Conservation (phyloP, 2,888 invertebrate species). For the Drosophila kanekoi region DNA sequence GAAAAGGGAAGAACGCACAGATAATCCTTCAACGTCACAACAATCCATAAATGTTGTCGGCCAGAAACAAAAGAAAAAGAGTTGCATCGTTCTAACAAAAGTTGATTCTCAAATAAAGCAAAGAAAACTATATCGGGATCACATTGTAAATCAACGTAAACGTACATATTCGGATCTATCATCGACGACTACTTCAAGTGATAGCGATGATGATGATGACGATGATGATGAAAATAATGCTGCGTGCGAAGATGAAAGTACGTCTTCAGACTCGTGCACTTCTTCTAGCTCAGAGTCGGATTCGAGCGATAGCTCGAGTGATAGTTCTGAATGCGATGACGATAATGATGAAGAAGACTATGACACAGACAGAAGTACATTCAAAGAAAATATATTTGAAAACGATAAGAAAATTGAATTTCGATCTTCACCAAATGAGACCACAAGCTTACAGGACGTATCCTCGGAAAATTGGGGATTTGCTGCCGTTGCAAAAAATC, state of each 20-base stretch:
- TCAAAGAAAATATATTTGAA: constrained; percentile 77
- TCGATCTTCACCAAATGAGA: constrained; percentile 47
- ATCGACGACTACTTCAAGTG: constrained; percentile 83
- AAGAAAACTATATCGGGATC: constrained; percentile 56
- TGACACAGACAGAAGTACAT: constrained; percentile 79
- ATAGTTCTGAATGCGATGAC: constrained; percentile 83
- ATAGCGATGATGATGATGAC: constrained; percentile 83
- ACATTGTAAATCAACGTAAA: constrained; percentile 60
- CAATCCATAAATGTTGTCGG: constrained; percentile 43
- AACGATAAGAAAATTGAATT: constrained; percentile 69
- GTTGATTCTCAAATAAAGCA: constrained; percentile 47
- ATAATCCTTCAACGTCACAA: constrained; percentile 73
- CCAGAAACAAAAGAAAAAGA: constrained; percentile 45
- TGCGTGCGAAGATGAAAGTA: constrained; percentile 80
- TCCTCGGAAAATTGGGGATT: constrained; percentile 86
- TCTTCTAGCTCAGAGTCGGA: constrained; percentile 84
- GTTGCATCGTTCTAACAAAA: constrained; percentile 17
- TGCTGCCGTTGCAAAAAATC: constrained; percentile 87
- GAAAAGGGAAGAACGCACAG: constrained; percentile 56
- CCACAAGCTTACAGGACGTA: constrained; percentile 46
- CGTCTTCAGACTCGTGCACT: constrained; percentile 82
- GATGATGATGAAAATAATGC: constrained; percentile 77
- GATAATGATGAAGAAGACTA: constrained; percentile 82
- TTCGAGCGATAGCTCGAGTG: constrained; percentile 83
- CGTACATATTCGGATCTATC: constrained; percentile 83